A percentile compares a stretch with the other conserved stretches of the same genome.
phyloP scores from a whole-genome alignment of 2,113 vertebrate species.

The Sylvia atricapilla region DNA sequence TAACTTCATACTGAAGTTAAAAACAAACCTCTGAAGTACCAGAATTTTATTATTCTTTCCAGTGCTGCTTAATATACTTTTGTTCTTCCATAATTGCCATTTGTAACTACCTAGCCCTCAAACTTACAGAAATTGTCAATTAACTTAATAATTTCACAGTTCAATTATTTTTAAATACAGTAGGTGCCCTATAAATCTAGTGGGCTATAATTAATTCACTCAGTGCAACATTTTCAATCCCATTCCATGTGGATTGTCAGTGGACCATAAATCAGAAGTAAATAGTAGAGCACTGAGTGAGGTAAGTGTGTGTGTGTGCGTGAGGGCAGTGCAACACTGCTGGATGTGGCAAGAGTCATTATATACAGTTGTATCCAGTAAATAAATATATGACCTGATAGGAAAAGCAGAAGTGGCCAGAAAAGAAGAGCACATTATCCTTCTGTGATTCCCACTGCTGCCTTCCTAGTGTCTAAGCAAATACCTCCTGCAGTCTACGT shows the following conservation, averaged over 20 bases:
- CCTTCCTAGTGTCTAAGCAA: background rate
- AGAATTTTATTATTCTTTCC: background rate
- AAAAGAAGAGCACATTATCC: background rate
- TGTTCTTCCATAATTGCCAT: background rate
- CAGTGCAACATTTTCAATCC: constrained; percentile 7
- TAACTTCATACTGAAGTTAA: background rate
- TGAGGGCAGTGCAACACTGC: background rate
- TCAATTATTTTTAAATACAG: constrained; percentile 59
- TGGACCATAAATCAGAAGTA: constrained; percentile 11
- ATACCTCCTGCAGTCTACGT: background rate
- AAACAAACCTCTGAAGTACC: background rate
- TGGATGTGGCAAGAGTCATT: background rate
- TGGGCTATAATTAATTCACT: constrained; percentile 33
- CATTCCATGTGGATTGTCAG: background rate
- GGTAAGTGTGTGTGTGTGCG: fast-evolving
- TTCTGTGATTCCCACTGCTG: background rate
- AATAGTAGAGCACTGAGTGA: background rate
- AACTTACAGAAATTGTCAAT: constrained; percentile 24
- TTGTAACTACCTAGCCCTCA: constrained; percentile 12
- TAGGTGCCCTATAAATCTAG: constrained; percentile 34
- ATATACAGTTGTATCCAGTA: background rate
- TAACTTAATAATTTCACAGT: constrained; percentile 46
- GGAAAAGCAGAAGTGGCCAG: background rate
- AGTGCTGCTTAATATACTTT: background rate
- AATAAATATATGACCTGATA: background rate